phyloP scores from a whole-genome alignment of 23 tunicate genomes.

The Trididemnum clinides region DNA sequence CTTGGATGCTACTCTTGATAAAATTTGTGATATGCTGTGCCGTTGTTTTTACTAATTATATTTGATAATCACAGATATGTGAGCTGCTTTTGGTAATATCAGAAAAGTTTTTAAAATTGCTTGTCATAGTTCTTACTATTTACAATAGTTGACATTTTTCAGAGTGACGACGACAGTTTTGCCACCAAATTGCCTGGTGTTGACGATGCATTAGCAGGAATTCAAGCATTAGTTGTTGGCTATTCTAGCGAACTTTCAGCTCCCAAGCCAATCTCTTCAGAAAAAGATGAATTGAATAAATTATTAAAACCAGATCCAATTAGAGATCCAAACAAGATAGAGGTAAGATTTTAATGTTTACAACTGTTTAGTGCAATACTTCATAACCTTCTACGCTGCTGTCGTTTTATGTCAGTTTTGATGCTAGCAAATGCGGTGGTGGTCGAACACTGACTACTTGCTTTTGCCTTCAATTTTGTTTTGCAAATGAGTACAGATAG shows the following conservation, averaged over 20 bases:
- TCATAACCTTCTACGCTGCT: too few relatives aligned
- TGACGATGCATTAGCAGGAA: constrained; percentile 27
- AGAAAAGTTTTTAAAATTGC: too few relatives aligned
- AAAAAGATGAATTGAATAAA: constrained; percentile 30
- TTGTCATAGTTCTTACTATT: too few relatives aligned
- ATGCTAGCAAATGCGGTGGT: neutral
- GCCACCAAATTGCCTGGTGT: constrained; percentile 38
- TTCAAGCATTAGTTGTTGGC: constrained; percentile 50
- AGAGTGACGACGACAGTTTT: neutral
- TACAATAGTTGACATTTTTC: neutral
- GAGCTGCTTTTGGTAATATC: too few relatives aligned
- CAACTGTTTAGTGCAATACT: too few relatives aligned
- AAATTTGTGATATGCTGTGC: too few relatives aligned
- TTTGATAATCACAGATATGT: too few relatives aligned
- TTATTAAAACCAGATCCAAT: constrained; percentile 51
- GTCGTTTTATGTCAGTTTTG: neutral
- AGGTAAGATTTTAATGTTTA: too few relatives aligned
- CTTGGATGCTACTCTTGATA: too few relatives aligned
- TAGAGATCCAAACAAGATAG: constrained; percentile 62
- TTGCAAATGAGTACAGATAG: too few relatives aligned
- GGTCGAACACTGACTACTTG: neutral
- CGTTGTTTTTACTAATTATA: too few relatives aligned
- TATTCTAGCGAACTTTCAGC: constrained; percentile 56
- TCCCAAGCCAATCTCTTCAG: neutral
- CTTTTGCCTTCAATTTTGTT: neutral